Evolutionary conservation across 2,113 vertebrate species (phyloP).

Genomic region (Cyprinodon variegatus): DNA sequence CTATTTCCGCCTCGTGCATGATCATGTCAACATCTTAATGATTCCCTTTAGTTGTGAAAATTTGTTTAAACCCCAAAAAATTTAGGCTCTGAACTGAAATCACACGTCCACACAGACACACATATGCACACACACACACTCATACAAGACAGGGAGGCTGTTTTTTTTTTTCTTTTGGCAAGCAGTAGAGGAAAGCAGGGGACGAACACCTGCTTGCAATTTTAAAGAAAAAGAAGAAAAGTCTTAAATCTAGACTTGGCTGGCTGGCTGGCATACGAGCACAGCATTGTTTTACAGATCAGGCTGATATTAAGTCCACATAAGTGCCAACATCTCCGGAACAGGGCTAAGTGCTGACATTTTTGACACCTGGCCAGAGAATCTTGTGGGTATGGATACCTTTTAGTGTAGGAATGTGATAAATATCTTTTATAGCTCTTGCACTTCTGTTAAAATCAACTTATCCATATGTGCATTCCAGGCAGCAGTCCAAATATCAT

Average conservation of each 20-base stretch:
- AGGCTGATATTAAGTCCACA: slow-evolving; percentile 71
- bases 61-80: slow-evolving; percentile 44
- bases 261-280: slow-evolving; percentile 66
- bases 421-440: slow-evolving; percentile 57
- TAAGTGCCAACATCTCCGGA: slow-evolving; percentile 60
- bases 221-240: slow-evolving; percentile 65
- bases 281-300: slow-evolving; percentile 76
- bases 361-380: slow-evolving; percentile 61
- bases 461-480: slow-evolving; percentile 39
- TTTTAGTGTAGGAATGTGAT: slow-evolving; percentile 50
- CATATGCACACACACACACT: slow-evolving; percentile 7
- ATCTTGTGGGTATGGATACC: slow-evolving; percentile 27
- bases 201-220: slow-evolving; percentile 83
- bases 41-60: slow-evolving; percentile 42
- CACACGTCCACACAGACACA: slow-evolving; percentile 40
- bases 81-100: slow-evolving; percentile 54
- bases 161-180: slow-evolving; percentile 21
- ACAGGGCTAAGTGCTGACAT: slow-evolving; percentile 61
- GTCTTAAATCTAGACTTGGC: slow-evolving; percentile 59
- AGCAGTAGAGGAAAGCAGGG: slow-evolving; percentile 54
- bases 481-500: slow-evolving; percentile 19
- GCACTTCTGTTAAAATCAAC: slow-evolving; percentile 22
- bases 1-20: slow-evolving; percentile 59
- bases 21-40: slow-evolving; percentile 50
- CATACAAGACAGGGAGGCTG: slow-evolving; percentile 28